A percentile compares a stretch with the other conserved stretches of the same genome.
phyloP scores from a whole-genome alignment of 53 echinoderm and acorn worm genomes.

The Astropecten irregularis region DNA sequence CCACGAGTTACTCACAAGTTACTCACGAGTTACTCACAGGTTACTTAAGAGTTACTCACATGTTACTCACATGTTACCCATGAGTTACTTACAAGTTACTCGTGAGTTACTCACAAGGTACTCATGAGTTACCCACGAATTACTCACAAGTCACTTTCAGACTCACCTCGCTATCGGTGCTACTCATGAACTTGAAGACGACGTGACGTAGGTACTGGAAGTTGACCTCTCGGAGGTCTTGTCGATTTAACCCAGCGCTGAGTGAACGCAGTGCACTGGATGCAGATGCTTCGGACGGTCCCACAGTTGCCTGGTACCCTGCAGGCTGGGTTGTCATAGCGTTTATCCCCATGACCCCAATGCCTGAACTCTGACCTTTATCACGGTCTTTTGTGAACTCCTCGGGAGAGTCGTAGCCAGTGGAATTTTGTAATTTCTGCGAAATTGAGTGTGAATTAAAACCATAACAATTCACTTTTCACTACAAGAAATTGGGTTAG shows the following conservation, averaged over 20 bases:
- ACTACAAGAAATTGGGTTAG: neutral
- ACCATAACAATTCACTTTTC: neutral
- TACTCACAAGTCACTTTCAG: no score
- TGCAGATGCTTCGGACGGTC: neutral
- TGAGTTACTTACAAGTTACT: no score
- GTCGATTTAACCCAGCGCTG: neutral
- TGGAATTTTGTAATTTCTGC: constrained; percentile 88
- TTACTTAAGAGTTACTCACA: no score
- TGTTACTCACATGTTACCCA: no score
- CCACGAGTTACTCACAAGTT: no score
- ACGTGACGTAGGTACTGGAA: constrained; percentile 98
- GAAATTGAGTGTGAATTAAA: neutral
- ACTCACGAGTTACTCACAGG: no score
- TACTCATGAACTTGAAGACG: constrained; percentile 95
- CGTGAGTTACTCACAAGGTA: no score
- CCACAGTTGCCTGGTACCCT: neutral
- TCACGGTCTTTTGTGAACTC: constrained; percentile 53
- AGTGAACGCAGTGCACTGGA: neutral
- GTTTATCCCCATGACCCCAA: neutral
- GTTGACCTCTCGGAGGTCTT: constrained; percentile 87
- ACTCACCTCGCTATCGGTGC: constrained; percentile 87
- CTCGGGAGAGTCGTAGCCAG: constrained; percentile 88
- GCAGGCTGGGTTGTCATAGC: neutral
- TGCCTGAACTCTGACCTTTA: constrained; percentile 31
- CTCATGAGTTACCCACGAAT: no score